Evolutionary conservation across 2,113 vertebrate species (phyloP).

Genomic region (Phocoena phocoena): DNA sequence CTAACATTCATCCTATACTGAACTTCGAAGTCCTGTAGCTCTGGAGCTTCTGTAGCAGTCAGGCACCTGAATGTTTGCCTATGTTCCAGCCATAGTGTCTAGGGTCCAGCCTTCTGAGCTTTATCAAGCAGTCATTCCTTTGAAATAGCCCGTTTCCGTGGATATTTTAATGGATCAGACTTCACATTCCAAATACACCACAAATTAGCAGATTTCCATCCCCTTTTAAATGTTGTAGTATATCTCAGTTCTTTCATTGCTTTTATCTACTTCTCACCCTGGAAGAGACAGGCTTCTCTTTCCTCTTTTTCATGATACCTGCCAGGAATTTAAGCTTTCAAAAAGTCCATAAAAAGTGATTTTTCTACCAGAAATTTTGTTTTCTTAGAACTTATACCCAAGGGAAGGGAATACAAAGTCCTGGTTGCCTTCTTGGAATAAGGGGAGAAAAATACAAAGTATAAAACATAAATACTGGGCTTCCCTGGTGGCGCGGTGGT

Average conservation of each 20-base stretch:
- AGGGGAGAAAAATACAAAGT: constrained; percentile 41
- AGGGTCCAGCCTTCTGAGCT: neutral
- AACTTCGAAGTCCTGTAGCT: neutral
- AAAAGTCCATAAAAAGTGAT: constrained; percentile 29
- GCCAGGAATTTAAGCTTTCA: constrained; percentile 12
- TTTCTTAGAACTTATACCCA: constrained; percentile 36
- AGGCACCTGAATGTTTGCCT: neutral
- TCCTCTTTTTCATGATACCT: neutral
- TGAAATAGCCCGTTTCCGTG: neutral
- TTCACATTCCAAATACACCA: neutral
- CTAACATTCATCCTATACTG: no score
- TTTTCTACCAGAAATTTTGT: constrained; percentile 41
- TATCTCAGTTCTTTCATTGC: neutral
- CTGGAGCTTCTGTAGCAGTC: neutral
- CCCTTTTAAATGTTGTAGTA: neutral
- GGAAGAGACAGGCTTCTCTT: neutral
- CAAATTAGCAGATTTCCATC: neutral
- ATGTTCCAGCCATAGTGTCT: neutral
- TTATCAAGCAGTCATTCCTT: neutral
- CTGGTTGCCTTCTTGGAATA: constrained; percentile 3
- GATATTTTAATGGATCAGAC: neutral
- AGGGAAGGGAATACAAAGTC: constrained; percentile 24
- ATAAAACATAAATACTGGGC: constrained; percentile 28
- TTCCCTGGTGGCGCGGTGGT: no score
- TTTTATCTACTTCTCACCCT: neutral